A percentile compares a stretch with the other conserved stretches of the same genome.
Evolutionary conservation across 2,888 invertebrate species (phyloP).

Genomic region (Oxystoma pomonae): DNA sequence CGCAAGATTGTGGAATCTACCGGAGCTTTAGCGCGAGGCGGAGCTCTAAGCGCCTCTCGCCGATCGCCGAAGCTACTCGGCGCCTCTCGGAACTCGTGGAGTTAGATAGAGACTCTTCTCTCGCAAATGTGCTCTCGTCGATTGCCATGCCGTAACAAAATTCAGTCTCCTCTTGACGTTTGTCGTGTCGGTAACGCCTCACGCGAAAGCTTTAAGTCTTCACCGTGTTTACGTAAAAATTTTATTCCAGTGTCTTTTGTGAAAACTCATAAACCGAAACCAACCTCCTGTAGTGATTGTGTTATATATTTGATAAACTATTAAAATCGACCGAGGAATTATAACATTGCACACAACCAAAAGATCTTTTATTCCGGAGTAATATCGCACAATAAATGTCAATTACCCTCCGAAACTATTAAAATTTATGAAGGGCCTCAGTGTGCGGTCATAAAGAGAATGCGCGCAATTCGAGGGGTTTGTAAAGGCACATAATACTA

Average conservation of each 20-base stretch:
- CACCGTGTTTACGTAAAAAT: background rate
- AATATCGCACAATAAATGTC: slow-evolving; percentile 23
- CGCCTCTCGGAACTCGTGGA: slow-evolving; percentile 48
- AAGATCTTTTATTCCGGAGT: slow-evolving; percentile 16
- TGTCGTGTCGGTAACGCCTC: slow-evolving; percentile 27
- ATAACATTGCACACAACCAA: slow-evolving; percentile 11
- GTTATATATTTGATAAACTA: background rate
- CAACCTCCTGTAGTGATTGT: background rate
- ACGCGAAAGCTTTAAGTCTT: background rate
- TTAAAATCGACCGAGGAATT: background rate
- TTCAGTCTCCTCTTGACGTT: slow-evolving; percentile 37
- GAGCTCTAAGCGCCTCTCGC: slow-evolving; percentile 29
- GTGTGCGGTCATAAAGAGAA: slow-evolving; percentile 28
- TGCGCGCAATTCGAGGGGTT: slow-evolving; percentile 28
- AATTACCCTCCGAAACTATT: slow-evolving; percentile 29
- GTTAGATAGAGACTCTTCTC: slow-evolving; percentile 34
- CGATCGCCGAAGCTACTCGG: slow-evolving; percentile 30
- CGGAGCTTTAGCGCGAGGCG: slow-evolving; percentile 19
- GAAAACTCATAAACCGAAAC: background rate
- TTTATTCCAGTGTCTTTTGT: background rate
- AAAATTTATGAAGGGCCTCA: slow-evolving; percentile 32
- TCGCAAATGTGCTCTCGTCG: slow-evolving; percentile 18
- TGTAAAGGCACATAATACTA: slow-evolving; percentile 27
- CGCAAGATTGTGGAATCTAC: background rate
- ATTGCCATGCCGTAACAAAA: slow-evolving; percentile 32